phyloP scores from a whole-genome alignment of 1,140 invertebrate species.

The Ericerus pela region DNA sequence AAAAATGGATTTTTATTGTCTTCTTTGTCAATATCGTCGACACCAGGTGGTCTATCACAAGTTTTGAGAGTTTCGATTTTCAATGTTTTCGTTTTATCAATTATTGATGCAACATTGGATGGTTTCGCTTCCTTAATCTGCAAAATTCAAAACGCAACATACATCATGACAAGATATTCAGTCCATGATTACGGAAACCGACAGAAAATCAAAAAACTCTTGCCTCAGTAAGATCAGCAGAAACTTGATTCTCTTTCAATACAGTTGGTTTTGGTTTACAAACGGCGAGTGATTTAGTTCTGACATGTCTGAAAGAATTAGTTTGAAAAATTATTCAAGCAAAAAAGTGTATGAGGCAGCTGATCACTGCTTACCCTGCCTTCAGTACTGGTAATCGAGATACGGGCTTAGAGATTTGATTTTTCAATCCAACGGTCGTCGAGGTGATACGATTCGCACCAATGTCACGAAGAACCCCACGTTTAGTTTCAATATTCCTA shows the following conservation, averaged over 20 bases:
- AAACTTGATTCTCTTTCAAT: conserved; percentile 5
- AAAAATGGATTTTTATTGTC: conserved; percentile 58
- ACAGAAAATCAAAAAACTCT: background rate
- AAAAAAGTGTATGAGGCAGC: too few species aligned
- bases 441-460: background rate
- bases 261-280: background rate
- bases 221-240: background rate
- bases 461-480: background rate
- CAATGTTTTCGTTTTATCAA: background rate
- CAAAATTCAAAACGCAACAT: too few species aligned
- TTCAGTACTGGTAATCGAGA: background rate
- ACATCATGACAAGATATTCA: too few species aligned
- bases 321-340: too few species aligned
- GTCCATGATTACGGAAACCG: too few species aligned
- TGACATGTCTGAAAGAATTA: background rate
- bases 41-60: conserved; percentile 1
- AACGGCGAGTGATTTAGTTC: background rate
- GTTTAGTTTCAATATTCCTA: background rate
- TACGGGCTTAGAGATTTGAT: background rate
- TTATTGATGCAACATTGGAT: background rate
- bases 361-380: background rate
- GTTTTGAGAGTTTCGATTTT: background rate
- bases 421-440: background rate
- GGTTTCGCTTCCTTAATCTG: too few species aligned
- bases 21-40: conserved; percentile 58